phyloP scores from a whole-genome alignment of 92 coral and sea anemone species.

The Bergia sp. region DNA sequence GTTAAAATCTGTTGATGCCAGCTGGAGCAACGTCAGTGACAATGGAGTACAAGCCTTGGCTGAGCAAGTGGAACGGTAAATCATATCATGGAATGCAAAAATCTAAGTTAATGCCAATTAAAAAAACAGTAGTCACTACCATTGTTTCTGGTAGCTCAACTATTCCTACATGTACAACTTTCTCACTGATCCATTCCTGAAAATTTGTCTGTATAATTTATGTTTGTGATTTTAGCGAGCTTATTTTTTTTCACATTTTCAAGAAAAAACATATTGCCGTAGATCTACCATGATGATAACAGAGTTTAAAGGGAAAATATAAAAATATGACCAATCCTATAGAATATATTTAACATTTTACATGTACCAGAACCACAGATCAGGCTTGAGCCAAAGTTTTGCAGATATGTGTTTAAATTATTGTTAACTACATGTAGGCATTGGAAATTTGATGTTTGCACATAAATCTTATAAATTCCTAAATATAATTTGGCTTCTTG shows the following conservation, averaged over 20 bases:
- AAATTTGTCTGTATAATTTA: too few species aligned
- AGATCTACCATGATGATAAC: too few species aligned
- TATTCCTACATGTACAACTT: neutral
- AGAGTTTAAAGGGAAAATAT: too few species aligned
- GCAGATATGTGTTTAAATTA: too few species aligned
- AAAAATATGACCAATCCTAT: too few species aligned
- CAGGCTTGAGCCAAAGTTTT: too few species aligned
- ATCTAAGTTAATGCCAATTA: neutral
- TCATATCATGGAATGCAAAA: neutral
- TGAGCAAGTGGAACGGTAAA: constrained; percentile 86
- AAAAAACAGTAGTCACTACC: neutral
- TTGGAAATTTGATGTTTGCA: neutral
- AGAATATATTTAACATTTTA: too few species aligned
- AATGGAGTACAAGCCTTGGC: constrained; percentile 92
- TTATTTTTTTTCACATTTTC: too few species aligned
- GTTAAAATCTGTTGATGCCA: constrained; percentile 89
- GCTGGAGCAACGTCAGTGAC: constrained; percentile 99
- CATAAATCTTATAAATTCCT: neutral
- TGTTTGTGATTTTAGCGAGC: too few species aligned
- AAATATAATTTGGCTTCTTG: neutral
- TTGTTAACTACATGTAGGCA: too few species aligned
- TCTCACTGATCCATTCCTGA: neutral
- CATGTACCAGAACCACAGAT: too few species aligned
- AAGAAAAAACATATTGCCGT: too few species aligned
- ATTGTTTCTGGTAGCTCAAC: neutral